Evolutionary conservation across 2,797 vertebrate species (phyloP).

Genomic region (Euphonia xanthogaster): DNA sequence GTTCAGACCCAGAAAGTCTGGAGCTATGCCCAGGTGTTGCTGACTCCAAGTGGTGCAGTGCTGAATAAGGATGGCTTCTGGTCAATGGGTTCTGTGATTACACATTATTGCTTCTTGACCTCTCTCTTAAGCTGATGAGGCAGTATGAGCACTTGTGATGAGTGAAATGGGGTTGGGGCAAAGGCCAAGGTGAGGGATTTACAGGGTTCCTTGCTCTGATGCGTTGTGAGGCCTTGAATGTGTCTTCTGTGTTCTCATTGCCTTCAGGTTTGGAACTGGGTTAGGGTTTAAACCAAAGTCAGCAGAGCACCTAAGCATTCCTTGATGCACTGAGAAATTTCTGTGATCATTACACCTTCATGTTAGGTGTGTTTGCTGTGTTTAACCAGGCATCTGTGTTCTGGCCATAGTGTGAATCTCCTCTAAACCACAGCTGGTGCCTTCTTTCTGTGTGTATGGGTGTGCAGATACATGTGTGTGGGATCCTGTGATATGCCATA

Average conservation of each 20-base stretch:
- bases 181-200: background rate
- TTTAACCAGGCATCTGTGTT: background rate
- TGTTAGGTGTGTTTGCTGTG: background rate
- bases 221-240: background rate
- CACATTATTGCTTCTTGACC: background rate
- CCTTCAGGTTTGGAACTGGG: background rate
- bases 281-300: background rate
- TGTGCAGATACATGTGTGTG: background rate
- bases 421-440: background rate
- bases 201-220: background rate
- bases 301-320: background rate
- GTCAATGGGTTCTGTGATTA: background rate
- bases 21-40: background rate
- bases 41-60: background rate
- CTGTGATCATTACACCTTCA: background rate
- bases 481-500: background rate
- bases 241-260: background rate
- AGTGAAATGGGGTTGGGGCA: background rate
- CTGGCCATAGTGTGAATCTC: background rate
- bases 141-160: background rate
- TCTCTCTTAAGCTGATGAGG: background rate
- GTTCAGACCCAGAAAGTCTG: background rate
- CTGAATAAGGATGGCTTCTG: background rate
- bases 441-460: background rate
- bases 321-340: background rate